A percentile compares a stretch with the other conserved stretches of the same genome.
These are phyloP conservation scores for Drosophila navojoa DNA, from an alignment of 1,140 invertebrate genomes.

Conservation along the genomic window DNA sequence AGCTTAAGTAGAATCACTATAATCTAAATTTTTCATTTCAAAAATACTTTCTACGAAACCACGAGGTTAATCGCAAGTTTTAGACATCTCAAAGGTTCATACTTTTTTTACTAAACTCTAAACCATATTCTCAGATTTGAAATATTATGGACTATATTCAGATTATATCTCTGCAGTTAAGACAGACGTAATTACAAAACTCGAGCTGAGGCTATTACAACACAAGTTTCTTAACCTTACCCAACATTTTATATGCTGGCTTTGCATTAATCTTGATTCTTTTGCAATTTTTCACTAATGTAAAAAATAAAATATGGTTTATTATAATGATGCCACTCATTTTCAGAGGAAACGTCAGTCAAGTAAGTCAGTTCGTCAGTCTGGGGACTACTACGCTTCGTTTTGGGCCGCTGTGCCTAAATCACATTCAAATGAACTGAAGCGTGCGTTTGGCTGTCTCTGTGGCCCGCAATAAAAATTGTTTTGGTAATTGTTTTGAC, in stretches of 20 bases:
- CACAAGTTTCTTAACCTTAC: background rate
- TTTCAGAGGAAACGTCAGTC: conserved; percentile 48
- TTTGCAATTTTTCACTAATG: conserved; percentile 2
- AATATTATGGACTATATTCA: no score
- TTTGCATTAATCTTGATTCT: background rate
- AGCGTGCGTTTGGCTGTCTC: conserved; percentile 35
- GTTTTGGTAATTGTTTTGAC: conserved; percentile 49
- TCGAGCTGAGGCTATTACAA: background rate
- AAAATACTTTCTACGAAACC: background rate
- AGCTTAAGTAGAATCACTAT: no score
- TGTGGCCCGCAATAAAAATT: conserved; percentile 19
- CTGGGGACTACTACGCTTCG: conserved; percentile 25
- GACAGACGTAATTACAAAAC: no score
- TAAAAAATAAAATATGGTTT: background rate
- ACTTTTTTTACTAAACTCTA: no score
- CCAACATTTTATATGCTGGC: background rate
- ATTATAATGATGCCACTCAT: conserved; percentile 26
- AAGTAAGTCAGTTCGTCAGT: conserved; percentile 12
- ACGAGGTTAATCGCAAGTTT: background rate
- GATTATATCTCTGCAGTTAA: no score
- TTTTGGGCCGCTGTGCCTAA: conserved; percentile 32
- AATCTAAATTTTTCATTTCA: no score
- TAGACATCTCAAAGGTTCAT: no score
- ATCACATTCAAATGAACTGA: conserved; percentile 62
- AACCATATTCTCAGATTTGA: no score